Evolutionary conservation across 2,113 vertebrate genomes (phyloP), one percentile per base, ranked within the genome.

Genomic region (Cairina moschata): DNA sequence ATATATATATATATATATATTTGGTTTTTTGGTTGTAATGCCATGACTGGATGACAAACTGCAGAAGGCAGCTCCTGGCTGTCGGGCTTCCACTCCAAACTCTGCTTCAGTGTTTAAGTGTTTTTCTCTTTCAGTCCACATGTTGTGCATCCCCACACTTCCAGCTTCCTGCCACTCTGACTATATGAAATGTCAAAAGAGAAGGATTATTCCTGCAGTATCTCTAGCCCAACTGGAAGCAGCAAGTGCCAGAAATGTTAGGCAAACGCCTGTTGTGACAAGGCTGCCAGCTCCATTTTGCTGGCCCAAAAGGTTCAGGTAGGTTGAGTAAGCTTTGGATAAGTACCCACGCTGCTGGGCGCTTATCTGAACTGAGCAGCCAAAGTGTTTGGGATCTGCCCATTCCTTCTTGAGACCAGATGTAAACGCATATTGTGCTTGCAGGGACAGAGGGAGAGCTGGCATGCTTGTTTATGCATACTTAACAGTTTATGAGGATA

Each of bases 371-470:
- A 17, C 44, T 9, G 3, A 75, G 17, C 72, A 95, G 95, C 95
- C 92, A 84, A n/a, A 74, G 44, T 20, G 88, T 38, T 54, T 48
- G 83, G 88, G 93, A 32, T 67, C 88, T 96, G 93, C 93, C 92
- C 50, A 2, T 15, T 90, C 81, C 86, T 93, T 73, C 92, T 89
- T 69, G 86, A 93, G 93, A 92, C 44, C 96, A 96, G 93, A 20
- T 96, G 95, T 44, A 96, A 89, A 85, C 78, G 92, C 95, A 92
- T 85, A 91, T 89, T 96, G 93, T 96, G 83, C 88, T 94, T 69
- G 78, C 92, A 91, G 91, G 84, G 55, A 36, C 38, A 92, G 40
- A 69, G 80, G 82, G 72, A 85, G 81, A 68, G 74, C 88, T 95
- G 93, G 91, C 91, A 21, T 2, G 20, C 83, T 55, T 74, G 26